Evolutionary conservation across 2,888 invertebrate genomes (phyloP), one percentile per base, ranked within the genome.

Genomic region (Serripes groenlandicus): DNA sequence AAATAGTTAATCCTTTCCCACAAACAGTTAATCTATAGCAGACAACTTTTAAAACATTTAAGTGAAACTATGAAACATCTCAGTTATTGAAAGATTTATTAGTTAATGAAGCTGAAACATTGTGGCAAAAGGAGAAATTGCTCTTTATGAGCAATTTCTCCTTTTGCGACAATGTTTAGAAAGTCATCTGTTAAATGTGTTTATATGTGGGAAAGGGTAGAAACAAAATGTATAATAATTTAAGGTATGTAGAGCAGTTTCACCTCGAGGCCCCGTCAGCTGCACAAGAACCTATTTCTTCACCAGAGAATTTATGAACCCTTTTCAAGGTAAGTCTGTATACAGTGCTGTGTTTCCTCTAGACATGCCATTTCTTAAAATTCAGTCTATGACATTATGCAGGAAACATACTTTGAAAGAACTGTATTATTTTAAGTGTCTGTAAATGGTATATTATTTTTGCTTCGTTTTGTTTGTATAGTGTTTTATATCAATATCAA

Each of bases 221-320:
- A 42, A 42, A 42, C 15, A 42, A 15, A n/a, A n/a, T 56, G n/a
- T 56, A 23, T n/a, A 9, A 23, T 3, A 23, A 23, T 26, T 3
- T 23, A 78, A 94, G 94, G 90, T 93, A 26, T 93, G 93, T 81
- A 92, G 92, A 76, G 92, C 90, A 35, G 92, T 92, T 5, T 90
- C 92, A 23, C 93, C 94, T 11, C 88, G 91, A 64, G 88, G 90
- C 26, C 92, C 93, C 7, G 77, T 94, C 3, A 85, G 81, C 70
- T 93, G 93, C 75, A 85, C 91, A 21, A 87, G 94, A 42, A 93
- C 93, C 4, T 94, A 94, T 75, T 94, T 93, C 90, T 91, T 93
- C 70, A 86, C 81, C n/a, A 62, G 72, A 42, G 74, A 88, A 18
- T 83, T 88, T 73, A 81, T 87, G 21, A 83, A 88, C 70, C 89